Evolutionary conservation across 2,113 vertebrate species (phyloP).

Genomic region (Dasyurus viverrinus): DNA sequence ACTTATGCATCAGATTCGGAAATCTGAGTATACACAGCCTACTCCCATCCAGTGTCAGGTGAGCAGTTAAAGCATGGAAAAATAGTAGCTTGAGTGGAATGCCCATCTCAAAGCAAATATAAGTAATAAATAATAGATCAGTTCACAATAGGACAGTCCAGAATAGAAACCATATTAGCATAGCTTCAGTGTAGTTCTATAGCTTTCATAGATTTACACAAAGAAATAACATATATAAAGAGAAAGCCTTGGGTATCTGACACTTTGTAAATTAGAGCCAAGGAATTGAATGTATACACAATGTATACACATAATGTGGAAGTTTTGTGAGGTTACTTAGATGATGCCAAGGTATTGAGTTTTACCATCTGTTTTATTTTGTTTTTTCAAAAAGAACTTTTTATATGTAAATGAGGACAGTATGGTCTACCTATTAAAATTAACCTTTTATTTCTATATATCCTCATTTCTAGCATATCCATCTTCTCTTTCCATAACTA

Average conservation of each 20-base stretch:
- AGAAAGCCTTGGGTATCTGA: slow-evolving; percentile 32
- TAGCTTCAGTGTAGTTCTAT: not conserved
- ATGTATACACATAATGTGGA: not conserved
- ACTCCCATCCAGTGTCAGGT: slow-evolving; percentile 98
- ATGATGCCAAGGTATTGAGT: not conserved
- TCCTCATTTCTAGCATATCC: not conserved
- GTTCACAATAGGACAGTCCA: not conserved
- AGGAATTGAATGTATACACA: not conserved
- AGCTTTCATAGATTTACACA: not conserved
- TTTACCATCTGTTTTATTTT: slow-evolving; percentile 11
- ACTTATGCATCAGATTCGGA: slow-evolving; percentile 97
- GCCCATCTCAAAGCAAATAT: not conserved
- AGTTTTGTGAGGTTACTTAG: not conserved
- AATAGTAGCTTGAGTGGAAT: slow-evolving; percentile 15
- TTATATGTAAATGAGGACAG: not conserved
- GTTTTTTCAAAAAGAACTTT: slow-evolving; percentile 37
- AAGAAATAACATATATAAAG: not conserved
- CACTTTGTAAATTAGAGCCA: slow-evolving; percentile 32
- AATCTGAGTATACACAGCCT: slow-evolving; percentile 90
- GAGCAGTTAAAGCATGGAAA: slow-evolving; percentile 54
- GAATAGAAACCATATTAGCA: not conserved
- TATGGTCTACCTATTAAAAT: slow-evolving; percentile 26
- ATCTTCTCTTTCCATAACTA: not conserved
- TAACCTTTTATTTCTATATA: slow-evolving; percentile 8
- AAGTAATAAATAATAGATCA: not conserved